Evolutionary conservation across 2,888 invertebrate species (phyloP), one percentile per base, ranked within the genome.

Genomic region (Brachyptera putata): DNA sequence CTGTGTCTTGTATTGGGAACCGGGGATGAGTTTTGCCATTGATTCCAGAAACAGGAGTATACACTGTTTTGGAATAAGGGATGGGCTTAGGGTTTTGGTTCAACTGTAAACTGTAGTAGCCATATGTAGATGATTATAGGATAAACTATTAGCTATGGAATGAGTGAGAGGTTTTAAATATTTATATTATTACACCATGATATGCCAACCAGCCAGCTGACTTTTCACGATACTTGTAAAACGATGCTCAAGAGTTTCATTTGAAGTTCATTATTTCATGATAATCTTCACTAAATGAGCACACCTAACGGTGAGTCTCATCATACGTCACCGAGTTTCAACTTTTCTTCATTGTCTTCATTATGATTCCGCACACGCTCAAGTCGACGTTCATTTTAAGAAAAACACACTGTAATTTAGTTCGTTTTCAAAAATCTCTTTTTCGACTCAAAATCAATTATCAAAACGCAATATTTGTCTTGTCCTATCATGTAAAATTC

Each of bases 401-500:
- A 53, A 21, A 36, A 53, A 53, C 53, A 53, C 53, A 34, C 18
- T 34, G 16, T 36, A 53, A 53, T 53, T 53, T 53, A 21, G 34
- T 34, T 22, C 24, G 21, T 50, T 39, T 58, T 58, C 39, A 11
- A 55, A 56, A 24, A 34, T n/a, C 18, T 46, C n/a, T 60, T 58
- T 50, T 39, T 34, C 41, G 50, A 62, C 60, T 58, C 61, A 62
- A 65, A 65, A 65, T 63, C 61, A 65, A 63, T 63, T 65, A 65
- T 65, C 63, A 65, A 65, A 65, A 65, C 61, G 62, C 56, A 60
- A 60, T 62, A 61, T 53, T 50, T 50, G 14, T 5, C 3, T 62
- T 65, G 65, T 63, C 36, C 50, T 50, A 30, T 5, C 3, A 62
- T 65, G 65, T 63, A 65, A 63, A 65, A 65, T 65, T 63, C 61